Evolutionary conservation across 2,888 invertebrate species (phyloP), one percentile per base, ranked within the genome.

Genomic region (Nipponacmea schrenckii): DNA sequence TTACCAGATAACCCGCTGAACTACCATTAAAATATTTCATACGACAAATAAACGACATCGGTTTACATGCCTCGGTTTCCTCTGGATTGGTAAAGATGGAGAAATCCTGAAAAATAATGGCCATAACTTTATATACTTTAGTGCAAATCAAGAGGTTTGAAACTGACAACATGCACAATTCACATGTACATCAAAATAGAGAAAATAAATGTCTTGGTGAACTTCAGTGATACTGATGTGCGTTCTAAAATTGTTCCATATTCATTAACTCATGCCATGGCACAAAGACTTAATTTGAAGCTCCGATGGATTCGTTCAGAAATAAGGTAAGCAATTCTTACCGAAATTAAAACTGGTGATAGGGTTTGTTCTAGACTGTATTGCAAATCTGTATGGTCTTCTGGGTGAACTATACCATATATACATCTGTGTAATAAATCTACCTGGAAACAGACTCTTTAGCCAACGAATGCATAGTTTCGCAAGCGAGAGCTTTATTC

Each of bases 21-120:
- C 83, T 84, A 1, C 84, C 84, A 70, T 77, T 82, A 74, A 83
- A 85, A 68, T 84, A 84, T 71, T 81, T 83, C 80, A 85, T 83
- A 46, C 84, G 73, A 69, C 84, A 83, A 65, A 84, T 78, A 70
- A 85, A 83, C 4, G 83, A 81, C 50, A 83, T 69, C 4, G 79
- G 70, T 44, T 73, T 70, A 45, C 70, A 70, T 15, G 64, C 44
- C 10, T 71, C 73, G 3, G 39, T 45, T 10, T 44, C 64, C 14
- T 62, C 68, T 5, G 20, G n/a, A 27, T 24, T 31, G 27, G 17
- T 56, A 2, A 20, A 10, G 14, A 24, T 5, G 0, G 56, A 56
- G 14, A 56, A 56, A 12, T 56, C 56, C 56, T 56, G 56, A 24
- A 56, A n/a, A 7, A 39, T 8, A 39, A 39, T 8, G 7, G 39